These are phyloP conservation scores for Coryphaenoides rupestris DNA, from an alignment of 2,113 vertebrate genomes.

Conservation along the genomic window DNA sequence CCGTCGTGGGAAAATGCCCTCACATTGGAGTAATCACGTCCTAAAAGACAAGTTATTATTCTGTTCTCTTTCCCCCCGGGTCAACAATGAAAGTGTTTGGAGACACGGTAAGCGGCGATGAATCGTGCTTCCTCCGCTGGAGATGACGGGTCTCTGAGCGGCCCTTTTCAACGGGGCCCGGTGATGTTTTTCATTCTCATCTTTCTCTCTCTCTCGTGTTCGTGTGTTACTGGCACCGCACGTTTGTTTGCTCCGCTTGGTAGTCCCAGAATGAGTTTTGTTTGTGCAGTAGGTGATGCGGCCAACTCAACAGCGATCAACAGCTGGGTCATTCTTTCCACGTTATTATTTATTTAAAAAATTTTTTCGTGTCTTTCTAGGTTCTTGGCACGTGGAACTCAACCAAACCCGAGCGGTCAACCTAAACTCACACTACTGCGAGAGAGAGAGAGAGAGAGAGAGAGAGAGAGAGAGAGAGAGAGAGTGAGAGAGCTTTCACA, in stretches of 20 bases:
- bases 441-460: slow-evolving; percentile 15
- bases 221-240: slow-evolving; percentile 45
- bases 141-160: slow-evolving; percentile 36
- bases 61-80: slow-evolving; percentile 57
- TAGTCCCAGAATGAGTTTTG: slow-evolving; percentile 65
- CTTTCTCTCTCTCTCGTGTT: background rate
- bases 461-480: slow-evolving; percentile 21
- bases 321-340: slow-evolving; percentile 56
- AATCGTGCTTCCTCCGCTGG: slow-evolving; percentile 55
- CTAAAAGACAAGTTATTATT: slow-evolving; percentile 9
- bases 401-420: slow-evolving; percentile 51
- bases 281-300: slow-evolving; percentile 45
- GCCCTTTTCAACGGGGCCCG: slow-evolving; percentile 34
- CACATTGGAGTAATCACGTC: slow-evolving; percentile 27
- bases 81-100: slow-evolving; percentile 67
- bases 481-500: slow-evolving; percentile 37
- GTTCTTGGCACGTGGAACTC: slow-evolving; percentile 39
- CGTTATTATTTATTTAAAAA: slow-evolving; percentile 23
- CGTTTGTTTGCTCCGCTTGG: slow-evolving; percentile 60
- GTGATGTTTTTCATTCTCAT: slow-evolving; percentile 18
- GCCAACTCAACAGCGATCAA: slow-evolving; percentile 59
- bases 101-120: slow-evolving; percentile 62
- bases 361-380: slow-evolving; percentile 27
- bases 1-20: background rate
- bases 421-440: too few species aligned